Conservation (phyloP, 2,888 invertebrate species). For the Coremacera marginata region DNA sequence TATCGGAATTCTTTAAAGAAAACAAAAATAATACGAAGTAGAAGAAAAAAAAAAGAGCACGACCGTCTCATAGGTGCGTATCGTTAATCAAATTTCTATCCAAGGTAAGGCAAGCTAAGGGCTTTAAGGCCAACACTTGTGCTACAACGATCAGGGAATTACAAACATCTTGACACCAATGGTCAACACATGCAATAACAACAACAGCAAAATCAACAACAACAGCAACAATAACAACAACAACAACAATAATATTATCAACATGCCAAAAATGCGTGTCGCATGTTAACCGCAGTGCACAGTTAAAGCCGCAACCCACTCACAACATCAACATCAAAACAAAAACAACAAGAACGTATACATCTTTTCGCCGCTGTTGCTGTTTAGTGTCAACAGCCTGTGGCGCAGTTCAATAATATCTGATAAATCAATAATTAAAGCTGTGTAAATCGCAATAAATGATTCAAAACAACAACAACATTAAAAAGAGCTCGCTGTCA, state of each 20-base stretch:
- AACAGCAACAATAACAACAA: background rate
- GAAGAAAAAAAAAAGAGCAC: background rate
- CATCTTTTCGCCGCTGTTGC: background rate
- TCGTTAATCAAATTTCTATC: constrained; percentile 42
- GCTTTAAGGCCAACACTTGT: background rate
- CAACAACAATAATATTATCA: background rate
- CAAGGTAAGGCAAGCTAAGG: background rate
- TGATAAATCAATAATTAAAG: constrained; percentile 31
- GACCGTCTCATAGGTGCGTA: constrained; percentile 36
- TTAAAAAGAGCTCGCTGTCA: too few relatives aligned
- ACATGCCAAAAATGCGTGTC: background rate
- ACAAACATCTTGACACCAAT: background rate
- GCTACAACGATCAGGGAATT: background rate
- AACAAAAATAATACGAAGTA: background rate
- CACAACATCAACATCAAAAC: too few relatives aligned
- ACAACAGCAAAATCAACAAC: background rate
- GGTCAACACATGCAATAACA: background rate
- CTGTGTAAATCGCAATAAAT: background rate
- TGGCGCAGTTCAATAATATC: background rate
- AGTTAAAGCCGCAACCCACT: background rate
- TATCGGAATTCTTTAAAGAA: constrained; percentile 10
- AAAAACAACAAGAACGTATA: background rate
- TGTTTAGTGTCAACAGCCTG: constrained; percentile 6
- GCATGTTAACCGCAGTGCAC: background rate
- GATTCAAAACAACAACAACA: background rate